phyloP scores from a whole-genome alignment of 2,113 vertebrate species.

The Glaucomys volans region DNA sequence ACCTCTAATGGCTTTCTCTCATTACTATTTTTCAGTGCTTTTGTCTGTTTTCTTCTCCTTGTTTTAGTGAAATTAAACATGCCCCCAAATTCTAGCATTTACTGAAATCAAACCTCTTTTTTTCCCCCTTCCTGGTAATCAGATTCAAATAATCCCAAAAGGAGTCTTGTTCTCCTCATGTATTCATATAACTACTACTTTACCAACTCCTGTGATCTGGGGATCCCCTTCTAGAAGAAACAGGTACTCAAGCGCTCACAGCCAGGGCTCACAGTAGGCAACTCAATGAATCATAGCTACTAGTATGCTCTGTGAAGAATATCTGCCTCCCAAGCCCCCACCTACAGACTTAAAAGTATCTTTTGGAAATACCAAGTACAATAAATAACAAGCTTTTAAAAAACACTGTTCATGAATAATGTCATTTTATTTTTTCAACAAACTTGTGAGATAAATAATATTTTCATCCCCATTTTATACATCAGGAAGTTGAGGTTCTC shows the following conservation, averaged over 20 bases:
- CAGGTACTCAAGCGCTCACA: not conserved
- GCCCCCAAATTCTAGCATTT: constrained; percentile 45
- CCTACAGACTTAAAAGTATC: not conserved
- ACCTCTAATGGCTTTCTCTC: not conserved
- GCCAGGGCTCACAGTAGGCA: not conserved
- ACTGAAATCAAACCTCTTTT: constrained; percentile 38
- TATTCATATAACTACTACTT: not conserved
- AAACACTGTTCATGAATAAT: not conserved
- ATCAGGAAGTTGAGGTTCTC: not conserved
- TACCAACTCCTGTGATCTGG: not conserved
- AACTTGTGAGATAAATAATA: not conserved
- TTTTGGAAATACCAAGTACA: not conserved
- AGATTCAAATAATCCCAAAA: constrained; percentile 24
- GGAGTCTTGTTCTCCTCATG: constrained; percentile 20
- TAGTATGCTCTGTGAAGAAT: constrained; percentile 7
- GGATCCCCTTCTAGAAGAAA: not conserved
- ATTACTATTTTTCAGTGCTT: not conserved
- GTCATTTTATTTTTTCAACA: constrained; percentile 43
- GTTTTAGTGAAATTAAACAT: constrained; percentile 56
- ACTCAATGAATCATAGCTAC: constrained; percentile 10
- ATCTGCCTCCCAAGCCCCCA: not conserved
- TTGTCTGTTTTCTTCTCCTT: not conserved
- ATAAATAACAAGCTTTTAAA: constrained; percentile 5
- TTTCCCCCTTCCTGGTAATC: not conserved
- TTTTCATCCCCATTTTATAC: constrained; percentile 11